Evolutionary conservation across 1,140 invertebrate species (phyloP), one percentile per base, ranked within the genome.

Genomic region (Drosophila lini): DNA sequence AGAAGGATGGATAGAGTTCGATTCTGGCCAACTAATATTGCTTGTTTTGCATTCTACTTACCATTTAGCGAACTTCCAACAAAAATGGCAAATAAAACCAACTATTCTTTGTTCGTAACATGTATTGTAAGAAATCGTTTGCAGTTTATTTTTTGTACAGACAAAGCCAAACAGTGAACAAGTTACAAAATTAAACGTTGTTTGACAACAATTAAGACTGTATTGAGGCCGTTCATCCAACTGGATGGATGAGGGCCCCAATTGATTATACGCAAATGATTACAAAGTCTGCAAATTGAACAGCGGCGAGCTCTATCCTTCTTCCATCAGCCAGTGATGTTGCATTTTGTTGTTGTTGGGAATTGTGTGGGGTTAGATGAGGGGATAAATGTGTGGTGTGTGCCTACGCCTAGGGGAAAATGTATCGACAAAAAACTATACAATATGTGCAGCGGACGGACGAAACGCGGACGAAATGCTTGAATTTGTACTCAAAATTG

Each of bases 1-100:
- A 91, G 91, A 92, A 92, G 91, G 91, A 92, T 92, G 91, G 91
- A 92, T 92, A 92, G 91, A 92, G 91, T 78, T 80, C 48, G 55
- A 44, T 74, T 42, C 48, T 61, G 59, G 81, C 78, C 80, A 89
- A 84, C 81, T 65, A 84, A 84, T 86, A 73, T 83, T 85, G 82
- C 60, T 82, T 68, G 76, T 64, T 69, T 44, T 53, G 41, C 59
- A 62, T 80, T 67, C 73, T 75, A 89, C 84, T 89, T 90, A 89
- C 84, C 84, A 89, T 78, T 78, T 89, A 55, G 58, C 57, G 58
- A 47, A 38, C 45, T 56, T 77, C 64, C 80, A 76, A 57, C 58
- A 75, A 78, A 81, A 80, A 89, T 89, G 80, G 84, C 84, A 88
- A 90, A 84, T 89, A 90, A 89, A 90, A 81, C 70, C 55, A 69